phyloP scores from a whole-genome alignment of 2,113 vertebrate genomes.

The Leucosticte australis region DNA sequence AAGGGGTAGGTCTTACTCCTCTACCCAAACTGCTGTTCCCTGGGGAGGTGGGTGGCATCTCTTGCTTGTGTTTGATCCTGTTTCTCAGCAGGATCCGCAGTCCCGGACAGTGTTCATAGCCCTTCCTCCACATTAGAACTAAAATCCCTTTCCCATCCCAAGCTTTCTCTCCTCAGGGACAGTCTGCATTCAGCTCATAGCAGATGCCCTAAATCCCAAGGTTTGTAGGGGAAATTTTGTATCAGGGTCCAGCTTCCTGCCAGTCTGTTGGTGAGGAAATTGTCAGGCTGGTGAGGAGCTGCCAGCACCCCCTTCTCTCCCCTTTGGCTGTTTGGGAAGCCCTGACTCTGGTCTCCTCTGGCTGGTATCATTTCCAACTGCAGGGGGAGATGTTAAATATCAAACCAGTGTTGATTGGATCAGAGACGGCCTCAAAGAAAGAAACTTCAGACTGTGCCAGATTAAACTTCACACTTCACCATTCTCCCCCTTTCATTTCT shows the following conservation, averaged over 20 bases:
- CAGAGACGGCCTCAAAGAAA: constrained; percentile 27
- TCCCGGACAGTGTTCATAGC: not conserved
- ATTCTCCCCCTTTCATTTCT: constrained; percentile 55
- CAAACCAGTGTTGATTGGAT: constrained; percentile 62
- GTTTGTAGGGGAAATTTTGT: not conserved
- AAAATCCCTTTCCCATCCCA: constrained; percentile 48
- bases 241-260: not conserved
- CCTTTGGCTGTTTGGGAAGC: not conserved
- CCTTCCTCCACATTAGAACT: constrained; percentile 1
- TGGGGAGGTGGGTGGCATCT: not conserved
- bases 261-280: not conserved
- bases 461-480: constrained; percentile 67
- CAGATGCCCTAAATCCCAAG: constrained; percentile 2
- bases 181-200: constrained; percentile 24
- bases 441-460: constrained; percentile 40
- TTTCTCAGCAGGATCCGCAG: not conserved
- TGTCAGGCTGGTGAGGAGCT: not conserved
- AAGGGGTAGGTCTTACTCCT: not conserved
- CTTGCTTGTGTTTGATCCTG: not conserved
- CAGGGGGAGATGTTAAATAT: constrained; percentile 68
- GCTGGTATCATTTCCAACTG: constrained; percentile 46
- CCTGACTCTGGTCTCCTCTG: not conserved
- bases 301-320: not conserved
- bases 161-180: constrained; percentile 31
- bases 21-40: not conserved